Base-by-base conservation (phyloP, 1,140 invertebrate genomes). In the Wasmannia auropunctata region DNA sequence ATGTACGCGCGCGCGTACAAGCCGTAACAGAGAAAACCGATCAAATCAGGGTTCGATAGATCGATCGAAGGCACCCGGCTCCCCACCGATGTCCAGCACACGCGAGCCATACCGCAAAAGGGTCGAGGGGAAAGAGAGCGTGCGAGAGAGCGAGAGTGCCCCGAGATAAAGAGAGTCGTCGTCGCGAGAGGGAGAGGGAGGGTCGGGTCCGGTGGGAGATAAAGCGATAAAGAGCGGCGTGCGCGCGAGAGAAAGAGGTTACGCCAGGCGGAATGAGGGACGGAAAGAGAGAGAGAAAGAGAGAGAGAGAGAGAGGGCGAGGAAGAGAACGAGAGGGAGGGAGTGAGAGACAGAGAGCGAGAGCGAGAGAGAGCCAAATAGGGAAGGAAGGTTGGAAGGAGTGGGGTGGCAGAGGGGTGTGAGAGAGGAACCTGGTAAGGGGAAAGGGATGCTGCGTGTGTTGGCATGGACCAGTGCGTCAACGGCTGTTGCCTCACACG, bases 381-480 rank as follows among this genome's bases (percentile, higher is more conserved):
- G 88, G 84, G 79, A 75, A 51, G 86, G 63, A 85, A 85, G 80
- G 72, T 54, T 86, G 72, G 86, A 85, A 91, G 91, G 88, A 88
- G 92, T 88, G 88, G 89, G 89, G 87, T 87, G 31, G 28, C 86
- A 67, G 88, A 91, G 89, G 85, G 90, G 72, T 79, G 90, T 92
- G 85, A 87, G 89, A 91, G 92, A 88, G 91, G 86, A 86, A 85
- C 72, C 86, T 76, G 89, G 89, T 91, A 91, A 87, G 91, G 91
- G 92, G 91, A 94, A 93, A 94, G 93, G 94, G 94, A 95, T 95
- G 94, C 94, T 94, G 94, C 94, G 94, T 95, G 94, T 94, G 94
- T 95, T 93, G 95, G 94, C 95, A 95, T 95, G 94, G 94, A 95
- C 94, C 95, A 95, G 95, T 95, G 94, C 94, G 94, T 95, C 94